Evolutionary conservation across 2,797 vertebrate species (phyloP).

Genomic region (Menidia menidia): DNA sequence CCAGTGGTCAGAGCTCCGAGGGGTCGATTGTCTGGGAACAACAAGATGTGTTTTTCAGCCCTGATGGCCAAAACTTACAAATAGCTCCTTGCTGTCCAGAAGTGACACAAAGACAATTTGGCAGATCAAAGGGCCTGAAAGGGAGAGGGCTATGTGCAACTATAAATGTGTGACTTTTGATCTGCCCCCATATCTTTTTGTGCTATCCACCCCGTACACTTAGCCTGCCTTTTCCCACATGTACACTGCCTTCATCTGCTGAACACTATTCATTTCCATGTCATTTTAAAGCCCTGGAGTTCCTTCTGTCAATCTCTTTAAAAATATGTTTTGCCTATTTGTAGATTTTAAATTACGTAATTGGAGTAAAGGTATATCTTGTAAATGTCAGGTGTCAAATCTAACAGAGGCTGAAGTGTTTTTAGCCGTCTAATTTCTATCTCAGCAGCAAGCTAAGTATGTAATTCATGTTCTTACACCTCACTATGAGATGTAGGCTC

Average conservation of each 20-base stretch:
- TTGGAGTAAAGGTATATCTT: conserved; percentile 63
- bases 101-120: conserved; percentile 68
- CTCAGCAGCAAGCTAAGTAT: conserved; percentile 51
- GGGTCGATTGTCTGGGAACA: conserved; percentile 56
- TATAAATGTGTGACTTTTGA: conserved; percentile 55
- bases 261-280: neutral
- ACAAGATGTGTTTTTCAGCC: conserved; percentile 63
- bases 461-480: conserved; percentile 41
- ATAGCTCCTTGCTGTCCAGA: conserved; percentile 59
- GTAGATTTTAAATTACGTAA: conserved; percentile 55
- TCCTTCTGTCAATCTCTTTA: conserved; percentile 13
- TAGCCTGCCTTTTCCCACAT: conserved; percentile 9
- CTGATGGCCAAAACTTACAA: conserved; percentile 60
- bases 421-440: conserved; percentile 73
- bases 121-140: conserved; percentile 54
- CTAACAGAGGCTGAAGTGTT: conserved; percentile 64
- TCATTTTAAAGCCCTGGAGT: neutral
- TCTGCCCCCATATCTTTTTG: conserved; percentile 53
- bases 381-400: conserved; percentile 66
- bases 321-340: conserved; percentile 50
- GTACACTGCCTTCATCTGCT: conserved; percentile 9
- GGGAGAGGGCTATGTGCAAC: conserved; percentile 35
- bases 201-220: too few relatives aligned
- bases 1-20: conserved; percentile 48
- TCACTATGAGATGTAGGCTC: conserved; percentile 25